Evolutionary conservation across 2,113 vertebrate species (phyloP), one percentile per base, ranked within the genome.

Genomic region (Octodon degus): DNA sequence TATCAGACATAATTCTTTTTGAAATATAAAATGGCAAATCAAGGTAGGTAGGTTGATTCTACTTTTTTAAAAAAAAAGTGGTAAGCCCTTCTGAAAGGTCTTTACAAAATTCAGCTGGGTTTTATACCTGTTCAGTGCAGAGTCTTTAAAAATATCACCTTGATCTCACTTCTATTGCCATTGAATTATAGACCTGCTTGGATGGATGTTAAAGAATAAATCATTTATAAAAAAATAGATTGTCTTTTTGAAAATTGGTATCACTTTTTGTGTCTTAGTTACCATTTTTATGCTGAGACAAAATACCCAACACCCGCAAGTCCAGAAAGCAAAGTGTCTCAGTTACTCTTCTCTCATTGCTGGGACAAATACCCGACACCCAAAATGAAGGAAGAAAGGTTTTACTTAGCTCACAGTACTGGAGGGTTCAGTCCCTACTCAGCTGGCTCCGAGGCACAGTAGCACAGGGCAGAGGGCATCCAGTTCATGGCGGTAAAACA

Each of bases 101-200:
- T 89, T 89, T 65, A 62, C 22, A 43, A 92, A 50, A 70, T 63
- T 83, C 84, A 95, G 37, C 20, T 8, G 47, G 55, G 55, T 90
- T 62, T 76, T 91, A 11, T 30, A 76, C 32, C 43, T 87, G 24
- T 77, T 95, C 37, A 95, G 82, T 93, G 6, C 63, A 5, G 14
- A 6, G 12, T 89, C 88, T 97, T 94, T 84, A 81, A 72, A 77
- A 90, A 84, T 58, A 60, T n/a, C 83, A 17, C 83, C 74, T 91
- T 47, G 65, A 10, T 16, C 77, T 89, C 4, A 53, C 95, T 86
- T 90, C 86, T 96, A 40, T 1, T 80, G 10, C n/a, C 47, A 22
- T 27, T 97, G 25, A 67, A 94, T 95, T 94, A 70, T 93, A 93
- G 62, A 32, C 89, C 95, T 96, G 65, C 86, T 94, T 88, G 94